Evolutionary conservation across 2,113 vertebrate genomes (phyloP).

Genomic region (Hippocampus abdominalis): DNA sequence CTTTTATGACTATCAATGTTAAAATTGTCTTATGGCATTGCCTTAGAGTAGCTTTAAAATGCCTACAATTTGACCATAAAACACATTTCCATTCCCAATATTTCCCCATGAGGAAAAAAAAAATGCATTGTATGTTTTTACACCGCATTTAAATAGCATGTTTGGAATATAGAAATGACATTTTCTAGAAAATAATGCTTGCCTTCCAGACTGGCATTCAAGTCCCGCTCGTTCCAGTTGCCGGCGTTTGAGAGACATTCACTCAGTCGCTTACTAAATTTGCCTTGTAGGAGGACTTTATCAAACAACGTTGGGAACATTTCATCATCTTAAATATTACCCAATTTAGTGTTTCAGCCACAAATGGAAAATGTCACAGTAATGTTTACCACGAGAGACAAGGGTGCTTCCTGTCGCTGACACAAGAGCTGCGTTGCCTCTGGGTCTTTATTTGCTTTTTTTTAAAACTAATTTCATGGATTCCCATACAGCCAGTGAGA

Average conservation of each 20-base stretch:
- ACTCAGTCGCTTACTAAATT: neutral
- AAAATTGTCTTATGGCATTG: no score
- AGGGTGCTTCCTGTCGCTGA: neutral
- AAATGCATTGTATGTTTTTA: no score
- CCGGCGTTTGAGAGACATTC: neutral
- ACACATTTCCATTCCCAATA: no score
- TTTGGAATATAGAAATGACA: neutral
- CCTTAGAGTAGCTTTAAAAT: neutral
- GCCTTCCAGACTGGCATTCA: neutral
- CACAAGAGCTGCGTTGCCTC: neutral
- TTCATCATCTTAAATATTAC: neutral
- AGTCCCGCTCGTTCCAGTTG: neutral
- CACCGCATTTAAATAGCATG: neutral
- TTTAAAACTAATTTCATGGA: neutral
- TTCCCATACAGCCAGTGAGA: constrained; percentile 22
- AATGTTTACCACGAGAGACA: neutral
- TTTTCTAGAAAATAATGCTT: neutral
- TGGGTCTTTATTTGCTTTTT: neutral
- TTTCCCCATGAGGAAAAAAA: neutral
- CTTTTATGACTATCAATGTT: no score
- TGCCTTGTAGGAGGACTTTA: neutral
- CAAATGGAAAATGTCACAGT: neutral
- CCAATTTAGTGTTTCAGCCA: neutral
- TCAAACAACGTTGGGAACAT: neutral
- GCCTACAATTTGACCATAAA: neutral